Evolutionary conservation across 2,113 vertebrate genomes (phyloP).

Genomic region (Sceloporus tristichus): DNA sequence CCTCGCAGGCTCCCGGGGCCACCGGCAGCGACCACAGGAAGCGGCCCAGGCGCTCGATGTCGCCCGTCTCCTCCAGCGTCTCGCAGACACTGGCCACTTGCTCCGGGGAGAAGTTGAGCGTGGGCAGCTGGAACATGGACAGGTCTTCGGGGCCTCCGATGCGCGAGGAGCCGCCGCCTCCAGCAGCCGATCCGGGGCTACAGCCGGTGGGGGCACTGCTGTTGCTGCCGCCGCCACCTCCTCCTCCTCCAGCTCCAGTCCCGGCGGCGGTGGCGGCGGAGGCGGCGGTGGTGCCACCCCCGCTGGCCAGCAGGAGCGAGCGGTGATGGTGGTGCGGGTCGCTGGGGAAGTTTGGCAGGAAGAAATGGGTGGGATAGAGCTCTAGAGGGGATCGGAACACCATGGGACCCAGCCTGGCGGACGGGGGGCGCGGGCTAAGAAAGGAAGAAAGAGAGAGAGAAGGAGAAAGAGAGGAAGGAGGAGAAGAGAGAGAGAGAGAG

Average conservation of each 20-base stretch:
- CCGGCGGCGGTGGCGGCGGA: constrained; percentile 60
- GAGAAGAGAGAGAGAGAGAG: constrained; percentile 75
- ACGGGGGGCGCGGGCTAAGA: constrained; percentile 69
- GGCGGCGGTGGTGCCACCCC: constrained; percentile 78
- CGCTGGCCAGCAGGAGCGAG: constrained; percentile 92
- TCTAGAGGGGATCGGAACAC: constrained; percentile 99
- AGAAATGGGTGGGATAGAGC: constrained; percentile 99
- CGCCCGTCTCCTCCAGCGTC: constrained; percentile 99
- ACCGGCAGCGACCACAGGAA: constrained; percentile 99
- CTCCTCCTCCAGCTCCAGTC: constrained; percentile 83
- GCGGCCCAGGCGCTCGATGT: constrained; percentile 98
- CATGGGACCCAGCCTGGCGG: constrained; percentile 97
- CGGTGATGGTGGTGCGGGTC: constrained; percentile 89
- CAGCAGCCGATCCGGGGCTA: constrained; percentile 85
- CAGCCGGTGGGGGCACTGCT: constrained; percentile 75
- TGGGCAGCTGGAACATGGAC: constrained; percentile 99
- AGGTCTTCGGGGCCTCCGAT: constrained; percentile 92
- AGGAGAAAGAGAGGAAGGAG: constrained; percentile 43
- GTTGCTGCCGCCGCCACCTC: constrained; percentile 89
- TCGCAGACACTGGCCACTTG: constrained; percentile 99
- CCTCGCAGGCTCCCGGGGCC: constrained; percentile 97
- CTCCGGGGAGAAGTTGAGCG: constrained; percentile 99
- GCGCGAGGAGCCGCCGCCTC: constrained; percentile 79
- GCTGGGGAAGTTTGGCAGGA: constrained; percentile 98
- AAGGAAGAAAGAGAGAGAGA: not conserved